phyloP scores from a whole-genome alignment of 2,888 invertebrate genomes.

The Callosobruchus maculatus region DNA sequence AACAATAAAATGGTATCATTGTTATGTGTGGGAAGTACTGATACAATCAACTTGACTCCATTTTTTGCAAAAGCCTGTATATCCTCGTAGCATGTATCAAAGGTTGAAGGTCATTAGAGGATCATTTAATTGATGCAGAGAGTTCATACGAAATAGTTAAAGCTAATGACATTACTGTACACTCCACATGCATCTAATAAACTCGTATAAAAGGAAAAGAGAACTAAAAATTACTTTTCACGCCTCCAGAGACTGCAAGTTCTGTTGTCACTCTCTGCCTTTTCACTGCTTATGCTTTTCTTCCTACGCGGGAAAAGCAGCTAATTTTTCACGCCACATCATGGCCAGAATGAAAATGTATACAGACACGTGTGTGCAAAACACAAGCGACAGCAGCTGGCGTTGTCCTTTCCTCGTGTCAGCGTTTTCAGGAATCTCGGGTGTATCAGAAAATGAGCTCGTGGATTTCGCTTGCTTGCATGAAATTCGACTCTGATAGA shows the following conservation, averaged over 20 bases:
- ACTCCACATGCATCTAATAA: too few species aligned
- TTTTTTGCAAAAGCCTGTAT: too few species aligned
- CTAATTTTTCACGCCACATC: not conserved
- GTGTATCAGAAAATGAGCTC: constrained; percentile 1
- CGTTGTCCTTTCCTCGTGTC: not conserved
- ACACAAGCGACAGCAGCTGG: not conserved
- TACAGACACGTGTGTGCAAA: not conserved
- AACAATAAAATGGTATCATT: too few species aligned
- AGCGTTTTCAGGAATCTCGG: not conserved
- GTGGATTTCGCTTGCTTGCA: not conserved
- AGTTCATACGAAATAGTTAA: too few species aligned
- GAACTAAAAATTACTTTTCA: too few species aligned
- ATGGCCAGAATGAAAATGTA: not conserved
- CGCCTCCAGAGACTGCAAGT: not conserved
- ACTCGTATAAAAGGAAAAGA: too few species aligned
- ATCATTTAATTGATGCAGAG: too few species aligned
- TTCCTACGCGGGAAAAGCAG: not conserved
- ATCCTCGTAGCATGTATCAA: too few species aligned
- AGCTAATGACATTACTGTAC: too few species aligned
- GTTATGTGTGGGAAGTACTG: too few species aligned
- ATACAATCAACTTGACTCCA: too few species aligned
- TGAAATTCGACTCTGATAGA: not conserved
- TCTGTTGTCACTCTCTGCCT: not conserved
- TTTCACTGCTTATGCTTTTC: not conserved
- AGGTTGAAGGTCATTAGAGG: too few species aligned